These are phyloP conservation scores for Formicarius rufipectus DNA, from an alignment of 2,113 vertebrate species.

Conservation along the genomic window DNA sequence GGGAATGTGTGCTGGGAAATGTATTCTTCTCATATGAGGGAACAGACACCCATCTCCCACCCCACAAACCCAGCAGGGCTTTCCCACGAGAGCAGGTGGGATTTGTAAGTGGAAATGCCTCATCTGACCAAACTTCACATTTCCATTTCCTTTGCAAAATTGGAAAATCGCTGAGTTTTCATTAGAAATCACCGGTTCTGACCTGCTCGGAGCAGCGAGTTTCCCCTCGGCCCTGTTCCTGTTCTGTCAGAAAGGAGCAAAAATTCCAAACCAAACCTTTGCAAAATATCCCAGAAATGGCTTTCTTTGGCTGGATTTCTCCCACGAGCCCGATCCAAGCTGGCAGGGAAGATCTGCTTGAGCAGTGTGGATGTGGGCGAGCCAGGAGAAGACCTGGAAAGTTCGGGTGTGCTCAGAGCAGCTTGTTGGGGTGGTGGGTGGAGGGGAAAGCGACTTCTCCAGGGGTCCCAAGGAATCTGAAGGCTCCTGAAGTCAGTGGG, in stretches of 20 bases:
- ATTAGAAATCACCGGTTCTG: background rate
- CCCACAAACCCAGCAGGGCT: rapidly evolving
- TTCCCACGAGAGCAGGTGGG: background rate
- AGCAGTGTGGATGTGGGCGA: constrained; percentile 17
- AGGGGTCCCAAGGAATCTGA: background rate
- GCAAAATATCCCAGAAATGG: background rate
- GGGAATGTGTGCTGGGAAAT: background rate
- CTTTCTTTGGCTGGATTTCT: constrained; percentile 19
- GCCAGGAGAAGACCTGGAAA: constrained; percentile 15
- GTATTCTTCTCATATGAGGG: rapidly evolving
- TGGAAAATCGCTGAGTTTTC: background rate
- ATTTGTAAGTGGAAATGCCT: background rate
- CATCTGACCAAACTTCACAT: background rate
- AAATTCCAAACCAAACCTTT: constrained; percentile 40
- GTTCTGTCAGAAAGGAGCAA: background rate
- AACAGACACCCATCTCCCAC: rapidly evolving
- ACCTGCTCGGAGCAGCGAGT: background rate
- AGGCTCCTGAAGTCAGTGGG: background rate
- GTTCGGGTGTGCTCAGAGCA: background rate
- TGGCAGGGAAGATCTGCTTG: constrained; percentile 22
- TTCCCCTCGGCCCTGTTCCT: background rate
- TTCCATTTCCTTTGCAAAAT: background rate
- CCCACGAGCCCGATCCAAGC: background rate
- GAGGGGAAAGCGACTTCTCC: background rate
- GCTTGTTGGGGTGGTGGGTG: background rate